Evolutionary conservation across 2,113 vertebrate species (phyloP), one percentile per base, ranked within the genome.

Genomic region (Lagenorhynchus albirostris): DNA sequence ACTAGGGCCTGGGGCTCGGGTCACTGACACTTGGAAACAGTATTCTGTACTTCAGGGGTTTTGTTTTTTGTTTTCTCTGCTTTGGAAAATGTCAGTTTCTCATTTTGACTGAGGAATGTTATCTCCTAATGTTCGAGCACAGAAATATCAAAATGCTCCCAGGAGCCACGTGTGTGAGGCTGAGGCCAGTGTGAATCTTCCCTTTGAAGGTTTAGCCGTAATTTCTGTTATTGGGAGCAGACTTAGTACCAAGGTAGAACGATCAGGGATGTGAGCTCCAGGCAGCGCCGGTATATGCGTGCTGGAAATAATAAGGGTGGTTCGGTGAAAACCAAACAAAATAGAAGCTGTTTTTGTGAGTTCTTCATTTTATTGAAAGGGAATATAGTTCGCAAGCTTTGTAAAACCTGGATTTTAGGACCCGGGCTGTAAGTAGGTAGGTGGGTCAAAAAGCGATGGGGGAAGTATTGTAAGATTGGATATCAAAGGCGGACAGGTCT

Each of bases 251-350:
- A 63, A 63, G 36, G 41, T 6, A 53, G 86, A 92, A 17, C 63
- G 25, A 6, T 68, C 83, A 79, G 55, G 60, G 29, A n/a, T n/a
- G 63, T 21, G 14, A 11, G 17, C 70, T 71, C 95, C 89, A 83
- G 73, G 91, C 77, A 25, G 65, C 36, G n/a, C 88, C 50, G 25
- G 62, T 84, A 23, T 83, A 73, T 31, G 18, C 3, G 1, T 0
- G 1, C 91, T 89, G 92, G 62, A 95, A 92, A 97, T 68, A 86
- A 83, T 47, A 53, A 79, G 67, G 14, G 12, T 26, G 14, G 10
- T 92, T 84, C 95, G 80, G 70, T 92, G 53, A 92, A 96, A 85
- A 93, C 65, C 88, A 94, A 95, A 29, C 53, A 44, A 95, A 97
- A 82, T 41, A 94, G 95, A 88, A 92, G n/a, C 81, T 55, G 68